These are phyloP conservation scores for Agapetus fuscipes DNA, from an alignment of 2,888 invertebrate species.

Conservation along the genomic window DNA sequence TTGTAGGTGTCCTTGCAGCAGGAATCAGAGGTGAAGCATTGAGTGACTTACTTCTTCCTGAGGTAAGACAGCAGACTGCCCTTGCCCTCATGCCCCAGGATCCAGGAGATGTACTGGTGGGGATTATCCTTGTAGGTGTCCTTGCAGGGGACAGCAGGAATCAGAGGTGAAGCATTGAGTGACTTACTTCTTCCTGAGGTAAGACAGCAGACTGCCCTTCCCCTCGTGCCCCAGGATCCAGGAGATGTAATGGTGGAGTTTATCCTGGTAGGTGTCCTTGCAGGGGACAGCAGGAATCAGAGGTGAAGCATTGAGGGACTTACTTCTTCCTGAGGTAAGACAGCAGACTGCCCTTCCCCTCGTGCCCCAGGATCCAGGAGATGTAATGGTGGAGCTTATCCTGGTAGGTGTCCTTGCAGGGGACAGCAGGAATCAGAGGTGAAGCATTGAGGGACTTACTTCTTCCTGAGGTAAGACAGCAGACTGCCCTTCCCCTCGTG, in stretches of 20 bases:
- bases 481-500: slow-evolving; percentile 81
- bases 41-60: slow-evolving; percentile 58
- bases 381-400: slow-evolving; percentile 70
- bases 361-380: slow-evolving; percentile 72
- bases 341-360: slow-evolving; percentile 74
- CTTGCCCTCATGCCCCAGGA: slow-evolving; percentile 82
- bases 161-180: no score
- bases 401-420: no score
- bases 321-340: slow-evolving; percentile 65
- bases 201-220: slow-evolving; percentile 70
- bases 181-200: slow-evolving; percentile 61
- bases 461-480: slow-evolving; percentile 65
- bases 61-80: slow-evolving; percentile 74
- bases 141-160: no score
- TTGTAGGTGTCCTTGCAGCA: no score
- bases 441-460: no score
- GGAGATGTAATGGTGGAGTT: slow-evolving; percentile 68
- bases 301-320: no score
- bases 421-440: no score
- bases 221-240: slow-evolving; percentile 82
- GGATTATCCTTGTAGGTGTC: slow-evolving; percentile 75
- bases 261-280: slow-evolving; percentile 69
- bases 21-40: no score
- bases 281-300: no score
- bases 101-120: slow-evolving; percentile 62